phyloP scores from a whole-genome alignment of 2,113 vertebrate genomes.

The Ceyx margarethae region DNA sequence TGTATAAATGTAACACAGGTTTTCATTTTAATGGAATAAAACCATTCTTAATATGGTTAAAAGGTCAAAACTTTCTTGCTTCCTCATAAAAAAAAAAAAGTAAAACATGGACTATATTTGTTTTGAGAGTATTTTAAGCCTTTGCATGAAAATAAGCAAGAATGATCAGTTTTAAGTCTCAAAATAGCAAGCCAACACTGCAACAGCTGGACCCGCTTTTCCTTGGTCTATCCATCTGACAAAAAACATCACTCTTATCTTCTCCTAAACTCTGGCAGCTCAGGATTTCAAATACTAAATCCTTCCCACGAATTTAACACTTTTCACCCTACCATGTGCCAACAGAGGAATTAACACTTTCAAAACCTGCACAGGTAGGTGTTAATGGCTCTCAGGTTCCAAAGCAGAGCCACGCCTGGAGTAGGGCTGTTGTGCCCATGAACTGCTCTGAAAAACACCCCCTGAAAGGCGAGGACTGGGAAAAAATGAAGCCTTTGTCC shows the following conservation, averaged over 20 bases:
- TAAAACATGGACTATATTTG: background rate
- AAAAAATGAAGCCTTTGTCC: background rate
- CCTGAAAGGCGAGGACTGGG: background rate
- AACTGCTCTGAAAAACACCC: background rate
- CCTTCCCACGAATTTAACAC: background rate
- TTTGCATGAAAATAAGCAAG: background rate
- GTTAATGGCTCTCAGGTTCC: background rate
- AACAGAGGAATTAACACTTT: background rate
- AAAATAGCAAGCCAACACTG: background rate
- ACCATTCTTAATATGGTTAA: background rate
- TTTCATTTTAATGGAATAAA: background rate
- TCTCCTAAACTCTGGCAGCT: background rate
- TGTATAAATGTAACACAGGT: background rate
- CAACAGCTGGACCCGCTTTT: background rate
- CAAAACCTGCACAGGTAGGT: background rate
- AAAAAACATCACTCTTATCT: background rate
- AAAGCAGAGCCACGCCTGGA: accelerated
- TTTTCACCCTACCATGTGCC: background rate
- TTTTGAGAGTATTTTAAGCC: background rate
- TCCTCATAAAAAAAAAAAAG: background rate
- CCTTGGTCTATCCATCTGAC: too few species aligned
- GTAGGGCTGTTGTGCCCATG: background rate
- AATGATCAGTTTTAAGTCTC: background rate
- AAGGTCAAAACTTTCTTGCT: background rate
- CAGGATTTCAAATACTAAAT: background rate